Conservation (phyloP, 1,140 invertebrate species). For the Metaphire vulgaris region DNA sequence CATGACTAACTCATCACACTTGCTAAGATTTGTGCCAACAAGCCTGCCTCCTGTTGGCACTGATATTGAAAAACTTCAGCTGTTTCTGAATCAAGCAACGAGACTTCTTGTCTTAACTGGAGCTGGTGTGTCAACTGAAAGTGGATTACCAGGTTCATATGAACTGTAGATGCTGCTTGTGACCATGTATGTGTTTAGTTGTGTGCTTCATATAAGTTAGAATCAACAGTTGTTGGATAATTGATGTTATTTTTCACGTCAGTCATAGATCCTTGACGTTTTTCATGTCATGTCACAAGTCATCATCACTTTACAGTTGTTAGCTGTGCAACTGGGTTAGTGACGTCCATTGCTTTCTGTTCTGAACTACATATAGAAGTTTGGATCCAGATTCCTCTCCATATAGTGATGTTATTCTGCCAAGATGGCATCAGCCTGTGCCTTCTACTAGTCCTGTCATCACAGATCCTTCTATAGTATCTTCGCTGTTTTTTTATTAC, state of each 20-base stretch:
- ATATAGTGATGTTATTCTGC: too few species aligned
- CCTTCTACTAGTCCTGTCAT: too few species aligned
- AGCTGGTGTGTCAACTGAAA: slow-evolving; percentile 91
- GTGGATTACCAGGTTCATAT: slow-evolving; percentile 69
- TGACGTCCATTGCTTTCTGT: too few species aligned
- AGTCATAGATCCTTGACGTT: background rate
- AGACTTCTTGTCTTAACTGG: slow-evolving; percentile 69
- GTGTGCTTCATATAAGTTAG: background rate
- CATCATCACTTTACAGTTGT: too few species aligned
- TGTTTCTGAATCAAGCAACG: slow-evolving; percentile 59
- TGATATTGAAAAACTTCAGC: slow-evolving; percentile 60
- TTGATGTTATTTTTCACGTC: background rate
- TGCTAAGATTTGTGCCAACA: background rate
- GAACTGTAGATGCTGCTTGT: background rate
- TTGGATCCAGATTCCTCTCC: too few species aligned
- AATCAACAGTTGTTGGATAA: background rate
- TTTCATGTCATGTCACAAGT: background rate
- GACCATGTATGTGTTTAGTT: background rate
- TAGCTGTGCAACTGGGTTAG: too few species aligned
- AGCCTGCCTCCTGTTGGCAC: too few species aligned
- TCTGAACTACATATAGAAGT: too few species aligned
- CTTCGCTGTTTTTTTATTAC: too few species aligned
- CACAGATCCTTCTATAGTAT: too few species aligned
- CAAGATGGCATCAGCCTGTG: too few species aligned
- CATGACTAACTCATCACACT: background rate